Percentiles rank a stretch among this genome's conserved stretches.
Conservation (phyloP, 2,113 vertebrate genomes). For the Picathartes gymnocephalus region DNA sequence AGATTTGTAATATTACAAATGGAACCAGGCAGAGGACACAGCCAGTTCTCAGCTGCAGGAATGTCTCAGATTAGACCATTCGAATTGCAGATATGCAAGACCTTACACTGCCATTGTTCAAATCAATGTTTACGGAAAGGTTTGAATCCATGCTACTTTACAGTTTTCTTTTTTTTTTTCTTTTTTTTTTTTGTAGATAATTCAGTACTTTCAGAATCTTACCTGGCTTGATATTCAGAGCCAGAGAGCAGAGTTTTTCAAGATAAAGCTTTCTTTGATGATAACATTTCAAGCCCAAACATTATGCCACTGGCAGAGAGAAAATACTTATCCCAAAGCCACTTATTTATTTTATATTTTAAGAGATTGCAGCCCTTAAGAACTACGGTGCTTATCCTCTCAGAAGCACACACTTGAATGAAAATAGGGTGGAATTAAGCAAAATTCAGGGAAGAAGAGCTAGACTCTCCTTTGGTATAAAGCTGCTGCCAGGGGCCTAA, state of each 20-base stretch:
- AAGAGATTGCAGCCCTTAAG: conserved; percentile 22
- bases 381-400: background rate
- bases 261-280: conserved; percentile 23
- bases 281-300: conserved; percentile 26
- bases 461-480: background rate
- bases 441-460: background rate
- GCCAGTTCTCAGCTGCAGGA: background rate
- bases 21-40: background rate
- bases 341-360: conserved; percentile 51
- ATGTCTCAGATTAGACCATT: background rate
- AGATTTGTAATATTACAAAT: background rate
- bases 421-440: conserved; percentile 12
- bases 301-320: conserved; percentile 4
- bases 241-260: conserved; percentile 16
- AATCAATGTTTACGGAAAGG: background rate
- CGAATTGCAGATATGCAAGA: background rate
- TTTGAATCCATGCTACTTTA: background rate
- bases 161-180: background rate
- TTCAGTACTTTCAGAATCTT: background rate
- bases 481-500: background rate
- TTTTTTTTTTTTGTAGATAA: background rate
- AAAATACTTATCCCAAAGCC: conserved; percentile 51
- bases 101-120: background rate
- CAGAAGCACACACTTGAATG: conserved; percentile 34
- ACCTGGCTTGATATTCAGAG: background rate